Evolutionary conservation across 2,797 vertebrate genomes (phyloP).

Genomic region (Neosalanx taihuensis): DNA sequence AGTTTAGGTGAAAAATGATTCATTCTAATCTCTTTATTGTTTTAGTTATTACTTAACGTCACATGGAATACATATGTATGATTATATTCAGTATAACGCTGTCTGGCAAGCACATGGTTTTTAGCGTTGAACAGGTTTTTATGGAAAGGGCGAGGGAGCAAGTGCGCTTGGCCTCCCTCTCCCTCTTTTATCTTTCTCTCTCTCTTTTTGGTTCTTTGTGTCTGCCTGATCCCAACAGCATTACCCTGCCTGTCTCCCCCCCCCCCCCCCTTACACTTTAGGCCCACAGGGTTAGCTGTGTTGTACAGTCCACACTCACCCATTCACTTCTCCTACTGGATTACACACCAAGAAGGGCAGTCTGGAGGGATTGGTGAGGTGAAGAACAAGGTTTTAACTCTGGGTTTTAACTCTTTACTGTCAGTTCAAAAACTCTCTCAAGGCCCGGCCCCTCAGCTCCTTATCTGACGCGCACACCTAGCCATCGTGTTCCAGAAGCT

Average conservation of each 20-base stretch:
- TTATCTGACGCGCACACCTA: not conserved
- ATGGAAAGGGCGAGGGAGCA: conserved; percentile 49
- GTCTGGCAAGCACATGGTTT: conserved; percentile 68
- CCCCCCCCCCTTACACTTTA: conserved; percentile 51
- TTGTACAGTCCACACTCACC: conserved; percentile 67
- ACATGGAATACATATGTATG: conserved; percentile 68
- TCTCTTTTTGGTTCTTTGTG: conserved; percentile 49
- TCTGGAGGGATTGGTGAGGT: conserved; percentile 52
- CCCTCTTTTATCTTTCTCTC: conserved; percentile 32
- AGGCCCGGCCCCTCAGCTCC: not conserved
- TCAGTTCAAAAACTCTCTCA: too few relatives aligned
- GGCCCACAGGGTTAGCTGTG: conserved; percentile 47
- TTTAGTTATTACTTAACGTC: conserved; percentile 73
- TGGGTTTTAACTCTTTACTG: too few relatives aligned
- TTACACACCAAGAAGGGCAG: conserved; percentile 68
- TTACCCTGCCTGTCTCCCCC: conserved; percentile 63
- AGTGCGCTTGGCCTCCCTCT: conserved; percentile 52
- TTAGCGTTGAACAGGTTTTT: conserved; percentile 66
- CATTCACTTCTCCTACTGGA: conserved; percentile 56
- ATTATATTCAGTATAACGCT: conserved; percentile 75
- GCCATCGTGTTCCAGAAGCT: not conserved
- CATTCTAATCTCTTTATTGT: conserved; percentile 68
- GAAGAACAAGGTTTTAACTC: not conserved
- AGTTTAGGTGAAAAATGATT: conserved; percentile 66
- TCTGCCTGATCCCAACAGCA: conserved; percentile 66